These are phyloP conservation scores for Stomatorhinus ivindoensis DNA, from an alignment of 2,113 vertebrate genomes.

Conservation along the genomic window DNA sequence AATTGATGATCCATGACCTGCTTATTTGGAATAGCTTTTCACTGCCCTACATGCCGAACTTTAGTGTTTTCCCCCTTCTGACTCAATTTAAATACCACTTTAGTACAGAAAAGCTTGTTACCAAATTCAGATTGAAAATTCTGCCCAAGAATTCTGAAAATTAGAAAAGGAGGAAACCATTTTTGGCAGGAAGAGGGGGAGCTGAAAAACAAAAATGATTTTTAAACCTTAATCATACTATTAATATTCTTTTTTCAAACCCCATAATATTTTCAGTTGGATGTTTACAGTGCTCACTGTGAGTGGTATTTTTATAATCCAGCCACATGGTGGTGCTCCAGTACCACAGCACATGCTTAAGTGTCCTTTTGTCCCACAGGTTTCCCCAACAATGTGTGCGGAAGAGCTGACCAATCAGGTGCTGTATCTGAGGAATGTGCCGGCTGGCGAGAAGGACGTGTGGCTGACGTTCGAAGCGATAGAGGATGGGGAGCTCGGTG, in stretches of 20 bases:
- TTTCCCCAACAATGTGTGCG: constrained; percentile 86
- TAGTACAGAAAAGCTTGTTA: background rate
- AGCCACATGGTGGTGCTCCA: constrained; percentile 25
- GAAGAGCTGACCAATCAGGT: constrained; percentile 96
- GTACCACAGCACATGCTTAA: background rate
- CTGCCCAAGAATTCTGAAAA: background rate
- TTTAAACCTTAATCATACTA: background rate
- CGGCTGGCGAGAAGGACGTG: constrained; percentile 69
- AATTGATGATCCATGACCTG: background rate
- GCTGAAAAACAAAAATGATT: background rate
- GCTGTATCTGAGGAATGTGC: constrained; percentile 82
- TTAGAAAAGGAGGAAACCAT: background rate
- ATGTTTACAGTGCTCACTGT: background rate
- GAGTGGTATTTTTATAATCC: constrained; percentile 15
- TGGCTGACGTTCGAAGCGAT: constrained; percentile 91
- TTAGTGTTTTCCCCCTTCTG: background rate
- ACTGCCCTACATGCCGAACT: background rate
- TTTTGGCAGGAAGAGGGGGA: background rate
- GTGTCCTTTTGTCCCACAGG: constrained; percentile 51
- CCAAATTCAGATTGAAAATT: background rate
- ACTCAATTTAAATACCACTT: background rate
- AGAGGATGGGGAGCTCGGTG: constrained; percentile 88
- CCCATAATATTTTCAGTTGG: background rate
- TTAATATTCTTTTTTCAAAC: background rate
- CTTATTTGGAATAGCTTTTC: background rate